Conservation (phyloP, 2,797 vertebrate genomes). For the Falco berigora region DNA sequence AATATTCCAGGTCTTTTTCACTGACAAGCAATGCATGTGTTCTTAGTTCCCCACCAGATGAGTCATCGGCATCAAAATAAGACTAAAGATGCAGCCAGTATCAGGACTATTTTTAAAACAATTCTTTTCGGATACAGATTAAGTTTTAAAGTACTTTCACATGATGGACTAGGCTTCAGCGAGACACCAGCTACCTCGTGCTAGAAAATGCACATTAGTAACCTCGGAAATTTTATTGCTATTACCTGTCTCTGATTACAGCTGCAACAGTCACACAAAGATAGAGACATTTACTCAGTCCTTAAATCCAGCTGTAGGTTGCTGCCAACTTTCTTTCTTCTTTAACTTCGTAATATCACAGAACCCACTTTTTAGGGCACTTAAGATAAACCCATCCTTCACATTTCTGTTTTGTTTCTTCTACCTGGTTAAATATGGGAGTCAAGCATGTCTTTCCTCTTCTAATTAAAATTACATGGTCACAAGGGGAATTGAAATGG, state of each 20-base stretch:
- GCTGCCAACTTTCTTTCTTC: neutral
- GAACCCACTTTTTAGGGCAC: neutral
- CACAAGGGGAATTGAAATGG: neutral
- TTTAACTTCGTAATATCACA: neutral
- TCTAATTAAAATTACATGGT: neutral
- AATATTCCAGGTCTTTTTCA: neutral
- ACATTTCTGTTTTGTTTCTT: neutral
- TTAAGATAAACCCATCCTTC: neutral
- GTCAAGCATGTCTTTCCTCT: neutral
- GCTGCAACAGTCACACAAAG: neutral
- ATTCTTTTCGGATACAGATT: neutral
- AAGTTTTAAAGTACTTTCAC: neutral
- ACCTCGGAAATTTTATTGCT: neutral
- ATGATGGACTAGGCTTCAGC: neutral
- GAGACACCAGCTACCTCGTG: neutral
- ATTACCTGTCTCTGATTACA: neutral
- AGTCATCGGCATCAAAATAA: neutral
- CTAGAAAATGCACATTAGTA: neutral
- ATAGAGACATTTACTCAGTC: neutral
- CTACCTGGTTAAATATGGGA: fast-evolving
- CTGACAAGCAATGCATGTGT: neutral
- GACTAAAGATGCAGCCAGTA: neutral
- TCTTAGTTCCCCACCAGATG: neutral
- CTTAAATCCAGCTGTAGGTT: neutral
- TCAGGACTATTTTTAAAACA: neutral